Evolutionary conservation across 2,113 vertebrate species (phyloP), one percentile per base, ranked within the genome.

Genomic region (Colossoma macropomum): DNA sequence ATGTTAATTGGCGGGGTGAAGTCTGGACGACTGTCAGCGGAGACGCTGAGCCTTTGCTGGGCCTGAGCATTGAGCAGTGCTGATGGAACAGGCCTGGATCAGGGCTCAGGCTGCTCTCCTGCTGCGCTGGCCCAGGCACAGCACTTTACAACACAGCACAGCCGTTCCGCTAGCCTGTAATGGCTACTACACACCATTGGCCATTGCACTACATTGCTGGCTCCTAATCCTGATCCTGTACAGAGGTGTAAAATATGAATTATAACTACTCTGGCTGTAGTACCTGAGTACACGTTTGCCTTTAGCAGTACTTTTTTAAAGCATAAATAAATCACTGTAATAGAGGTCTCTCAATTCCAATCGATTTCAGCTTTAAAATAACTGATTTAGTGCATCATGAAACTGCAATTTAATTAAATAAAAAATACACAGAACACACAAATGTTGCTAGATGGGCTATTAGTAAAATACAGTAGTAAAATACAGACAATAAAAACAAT

Each of bases 1-100:
- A 93, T 94, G 92, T 92, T 95, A 94, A 94, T 93, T 91, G 91
- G 86, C 91, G 89, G 91, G 91, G 93, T 92, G 90, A 88, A 91
- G 87, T 90, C 92, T 95, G 93, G 94, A 92, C 90, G 87, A 90
- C 90, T 93, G 92, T 92, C 91, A 90, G 92, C 87, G 88, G 90
- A 89, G 91, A 82, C 79, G 91, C 90, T 91, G 62, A 79, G 86
- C 68, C 54, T 70, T 87, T 74, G 79, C 56, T 41, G 82, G 75
- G 70, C 79, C 86, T 90, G 88, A 90, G 87, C 84, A 32, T 87
- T 45, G 88, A 89, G 89, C 88, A 81, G 85, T 85, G 86, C 84
- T 23, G 77, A 62, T 52, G 71, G 72, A 81, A 80, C 79, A 70
- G 74, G 68, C 66, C 65, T 80, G 74, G 82, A 86, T 86, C 81